phyloP scores from a whole-genome alignment of 1,140 invertebrate species.

The Hypothenemus hampei region DNA sequence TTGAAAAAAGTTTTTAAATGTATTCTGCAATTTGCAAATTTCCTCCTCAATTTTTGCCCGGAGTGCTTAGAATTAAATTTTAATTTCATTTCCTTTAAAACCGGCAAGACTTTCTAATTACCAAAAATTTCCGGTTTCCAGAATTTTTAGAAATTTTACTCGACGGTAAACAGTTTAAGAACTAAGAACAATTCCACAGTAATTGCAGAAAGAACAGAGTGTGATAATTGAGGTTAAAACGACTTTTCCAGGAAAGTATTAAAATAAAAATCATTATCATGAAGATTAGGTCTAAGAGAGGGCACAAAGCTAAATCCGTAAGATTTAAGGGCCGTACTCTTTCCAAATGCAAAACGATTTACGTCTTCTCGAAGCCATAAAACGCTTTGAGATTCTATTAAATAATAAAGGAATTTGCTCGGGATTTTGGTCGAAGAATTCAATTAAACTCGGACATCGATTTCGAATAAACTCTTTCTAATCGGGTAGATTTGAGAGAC shows the following conservation, averaged over 20 bases:
- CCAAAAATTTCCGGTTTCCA: not conserved
- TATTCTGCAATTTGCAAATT: not conserved
- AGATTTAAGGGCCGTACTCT: too few species aligned
- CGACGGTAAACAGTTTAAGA: too few species aligned
- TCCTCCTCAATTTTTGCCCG: not conserved
- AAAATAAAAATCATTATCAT: too few species aligned
- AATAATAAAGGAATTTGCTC: not conserved
- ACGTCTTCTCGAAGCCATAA: not conserved
- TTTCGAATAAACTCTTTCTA: too few species aligned
- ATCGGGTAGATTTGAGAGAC: too few species aligned
- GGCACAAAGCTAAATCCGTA: too few species aligned
- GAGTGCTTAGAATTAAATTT: slow-evolving; percentile 12
- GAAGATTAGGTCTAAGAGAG: too few species aligned
- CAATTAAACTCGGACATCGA: slow-evolving; percentile 3
- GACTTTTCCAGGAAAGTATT: too few species aligned
- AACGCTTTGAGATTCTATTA: not conserved
- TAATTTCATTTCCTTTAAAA: slow-evolving; percentile 2
- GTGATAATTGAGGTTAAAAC: too few species aligned
- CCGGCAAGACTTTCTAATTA: not conserved
- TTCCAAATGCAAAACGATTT: not conserved
- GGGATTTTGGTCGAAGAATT: not conserved
- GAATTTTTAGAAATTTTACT: not conserved
- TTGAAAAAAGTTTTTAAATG: slow-evolving; percentile 1
- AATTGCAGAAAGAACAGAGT: too few species aligned
- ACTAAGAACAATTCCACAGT: too few species aligned